A percentile compares a stretch with the other conserved stretches of the same genome.
Evolutionary conservation across 53 echinoderm and acorn worm species (phyloP).

Genomic region (Temnopleurus reevesii): DNA sequence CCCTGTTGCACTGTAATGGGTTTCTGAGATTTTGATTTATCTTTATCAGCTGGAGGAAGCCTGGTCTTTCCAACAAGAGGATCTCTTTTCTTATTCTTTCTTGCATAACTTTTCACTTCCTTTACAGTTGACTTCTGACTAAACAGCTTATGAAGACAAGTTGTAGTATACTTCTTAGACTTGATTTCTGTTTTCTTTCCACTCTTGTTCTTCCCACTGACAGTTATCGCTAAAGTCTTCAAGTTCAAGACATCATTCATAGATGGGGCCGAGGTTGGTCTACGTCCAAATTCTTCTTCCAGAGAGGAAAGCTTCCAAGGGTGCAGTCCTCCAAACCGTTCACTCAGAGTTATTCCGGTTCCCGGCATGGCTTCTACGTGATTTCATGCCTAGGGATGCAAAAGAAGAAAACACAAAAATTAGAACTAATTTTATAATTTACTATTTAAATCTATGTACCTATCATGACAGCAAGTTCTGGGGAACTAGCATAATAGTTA

Average conservation of each 20-base stretch:
- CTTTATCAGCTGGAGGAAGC: neutral
- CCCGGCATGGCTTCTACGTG: neutral
- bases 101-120: neutral
- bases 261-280: neutral
- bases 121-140: neutral
- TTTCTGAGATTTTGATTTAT: neutral
- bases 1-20: neutral
- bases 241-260: slow-evolving; percentile 2
- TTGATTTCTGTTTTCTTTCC: neutral
- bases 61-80: neutral
- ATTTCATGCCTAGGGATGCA: neutral
- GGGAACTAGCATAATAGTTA: too few relatives aligned
- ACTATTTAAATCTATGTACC: too few relatives aligned
- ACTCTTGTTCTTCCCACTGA: neutral
- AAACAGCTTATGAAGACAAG: slow-evolving; percentile 8
- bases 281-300: neutral
- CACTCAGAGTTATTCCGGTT: slow-evolving; percentile 20
- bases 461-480: too few relatives aligned
- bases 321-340: slow-evolving; percentile 6
- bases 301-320: slow-evolving; percentile 5
- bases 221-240: neutral
- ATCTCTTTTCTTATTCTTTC: neutral
- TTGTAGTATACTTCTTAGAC: neutral
- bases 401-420: neutral
- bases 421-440: too few relatives aligned